These are phyloP conservation scores for Diabrotica undecimpunctata DNA, from an alignment of 1,140 invertebrate genomes.

Conservation along the genomic window DNA sequence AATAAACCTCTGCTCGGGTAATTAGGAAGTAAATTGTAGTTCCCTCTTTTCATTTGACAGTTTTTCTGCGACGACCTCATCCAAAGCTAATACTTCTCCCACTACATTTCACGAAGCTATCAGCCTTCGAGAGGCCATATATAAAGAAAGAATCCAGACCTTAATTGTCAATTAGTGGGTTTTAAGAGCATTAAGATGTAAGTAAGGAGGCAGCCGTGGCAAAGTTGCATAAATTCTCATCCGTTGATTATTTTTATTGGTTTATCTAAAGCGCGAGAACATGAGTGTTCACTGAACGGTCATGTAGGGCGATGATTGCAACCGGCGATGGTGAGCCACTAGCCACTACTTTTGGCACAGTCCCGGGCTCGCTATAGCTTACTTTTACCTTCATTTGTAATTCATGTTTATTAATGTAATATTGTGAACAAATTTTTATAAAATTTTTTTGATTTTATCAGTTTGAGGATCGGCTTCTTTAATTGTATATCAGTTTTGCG, in stretches of 20 bases:
- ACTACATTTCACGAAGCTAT: too few species aligned
- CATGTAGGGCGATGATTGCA: conserved; percentile 24
- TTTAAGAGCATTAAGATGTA: conserved; percentile 35
- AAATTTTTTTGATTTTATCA: too few species aligned
- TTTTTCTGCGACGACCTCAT: not conserved
- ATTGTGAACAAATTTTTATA: too few species aligned
- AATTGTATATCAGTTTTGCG: too few species aligned
- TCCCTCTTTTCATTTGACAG: conserved; percentile 5
- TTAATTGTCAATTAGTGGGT: conserved; percentile 37
- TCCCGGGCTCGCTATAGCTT: not conserved
- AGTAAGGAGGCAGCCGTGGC: conserved; percentile 21
- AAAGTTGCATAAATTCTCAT: conserved; percentile 31
- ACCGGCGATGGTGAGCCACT: not conserved
- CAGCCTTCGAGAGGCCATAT: too few species aligned
- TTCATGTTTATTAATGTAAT: too few species aligned
- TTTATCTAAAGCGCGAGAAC: conserved; percentile 34
- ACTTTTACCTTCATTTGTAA: too few species aligned
- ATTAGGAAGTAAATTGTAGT: too few species aligned
- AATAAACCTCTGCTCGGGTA: too few species aligned
- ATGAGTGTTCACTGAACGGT: conserved; percentile 37
- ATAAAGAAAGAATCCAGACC: conserved; percentile 8
- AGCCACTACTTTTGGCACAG: not conserved
- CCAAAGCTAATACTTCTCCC: too few species aligned
- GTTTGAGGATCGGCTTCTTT: too few species aligned
- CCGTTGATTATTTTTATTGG: conserved; percentile 31